A percentile compares a stretch with the other conserved stretches of the same genome.
Evolutionary conservation across 2,113 vertebrate genomes (phyloP).

Genomic region (Solea senegalensis): DNA sequence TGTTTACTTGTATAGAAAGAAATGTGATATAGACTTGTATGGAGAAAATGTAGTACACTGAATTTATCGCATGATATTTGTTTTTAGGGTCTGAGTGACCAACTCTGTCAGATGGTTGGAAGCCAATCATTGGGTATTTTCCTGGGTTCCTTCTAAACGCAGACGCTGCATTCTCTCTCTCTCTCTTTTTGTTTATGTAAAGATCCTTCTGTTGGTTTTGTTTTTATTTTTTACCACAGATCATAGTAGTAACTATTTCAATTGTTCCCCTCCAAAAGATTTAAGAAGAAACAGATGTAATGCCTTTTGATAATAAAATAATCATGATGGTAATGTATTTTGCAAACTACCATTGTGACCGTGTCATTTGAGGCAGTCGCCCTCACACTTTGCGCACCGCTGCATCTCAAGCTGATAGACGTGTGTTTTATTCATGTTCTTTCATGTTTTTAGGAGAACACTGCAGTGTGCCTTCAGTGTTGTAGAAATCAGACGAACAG

Average conservation of each 20-base stretch:
- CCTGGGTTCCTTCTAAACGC: constrained; percentile 54
- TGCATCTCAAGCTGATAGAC: too few relatives aligned
- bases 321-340: constrained; percentile 87
- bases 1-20: constrained; percentile 80
- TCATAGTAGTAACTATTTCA: constrained; percentile 90
- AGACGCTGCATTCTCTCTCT: constrained; percentile 78
- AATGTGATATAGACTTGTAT: constrained; percentile 81
- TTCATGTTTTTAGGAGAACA: not conserved
- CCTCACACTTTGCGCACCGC: constrained; percentile 21
- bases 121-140: constrained; percentile 56
- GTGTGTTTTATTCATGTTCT: not conserved
- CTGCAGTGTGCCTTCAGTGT: not conserved
- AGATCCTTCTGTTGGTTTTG: constrained; percentile 77
- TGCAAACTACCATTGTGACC: constrained; percentile 63
- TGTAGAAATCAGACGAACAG: too few relatives aligned
- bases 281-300: constrained; percentile 89
- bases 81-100: constrained; percentile 66
- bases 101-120: constrained; percentile 54
- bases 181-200: constrained; percentile 80
- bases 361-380: constrained; percentile 43
- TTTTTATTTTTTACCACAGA: constrained; percentile 86
- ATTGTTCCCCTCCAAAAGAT: constrained; percentile 68
- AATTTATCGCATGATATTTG: constrained; percentile 78
- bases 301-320: constrained; percentile 99
- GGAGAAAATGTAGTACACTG: constrained; percentile 81